These are phyloP conservation scores for Anthrax anthrax DNA, from an alignment of 2,888 invertebrate genomes.

Conservation along the genomic window DNA sequence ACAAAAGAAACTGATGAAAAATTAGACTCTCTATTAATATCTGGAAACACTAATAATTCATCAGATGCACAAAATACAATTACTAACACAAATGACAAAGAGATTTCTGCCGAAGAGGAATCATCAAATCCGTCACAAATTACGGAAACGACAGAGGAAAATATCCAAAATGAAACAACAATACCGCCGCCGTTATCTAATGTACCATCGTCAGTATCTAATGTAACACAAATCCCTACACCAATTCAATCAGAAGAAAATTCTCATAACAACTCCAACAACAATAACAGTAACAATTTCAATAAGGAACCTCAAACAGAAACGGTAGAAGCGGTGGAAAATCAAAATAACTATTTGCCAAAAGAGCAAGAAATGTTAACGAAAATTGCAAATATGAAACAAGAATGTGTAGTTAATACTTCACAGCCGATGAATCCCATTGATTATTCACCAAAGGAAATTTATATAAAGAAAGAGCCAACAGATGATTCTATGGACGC, in stretches of 20 bases:
- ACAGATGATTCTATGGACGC: slow-evolving; percentile 35
- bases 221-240: not conserved
- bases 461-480: slow-evolving; percentile 40
- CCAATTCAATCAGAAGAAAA: not conserved
- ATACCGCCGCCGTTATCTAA: not conserved
- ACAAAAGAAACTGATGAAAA: slow-evolving; percentile 32
- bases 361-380: slow-evolving; percentile 33
- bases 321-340: not conserved
- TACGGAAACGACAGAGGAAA: slow-evolving; percentile 2
- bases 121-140: slow-evolving; percentile 27
- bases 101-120: slow-evolving; percentile 24
- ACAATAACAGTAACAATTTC: not conserved
- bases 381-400: slow-evolving; percentile 33
- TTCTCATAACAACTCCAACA: slow-evolving; percentile 7
- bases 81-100: slow-evolving; percentile 7
- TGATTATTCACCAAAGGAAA: slow-evolving; percentile 45
- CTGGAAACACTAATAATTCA: not conserved
- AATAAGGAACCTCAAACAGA: slow-evolving; percentile 1
- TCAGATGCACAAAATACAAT: not conserved
- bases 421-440: slow-evolving; percentile 29
- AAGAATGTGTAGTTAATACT: slow-evolving; percentile 22
- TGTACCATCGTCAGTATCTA: slow-evolving; percentile 1
- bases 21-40: slow-evolving; percentile 17
- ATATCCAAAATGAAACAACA: not conserved
- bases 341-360: slow-evolving; percentile 11